Conservation (phyloP, 30 jellyfish, hydroid and myxozoan genomes). For the Catostylus mosaicus region DNA sequence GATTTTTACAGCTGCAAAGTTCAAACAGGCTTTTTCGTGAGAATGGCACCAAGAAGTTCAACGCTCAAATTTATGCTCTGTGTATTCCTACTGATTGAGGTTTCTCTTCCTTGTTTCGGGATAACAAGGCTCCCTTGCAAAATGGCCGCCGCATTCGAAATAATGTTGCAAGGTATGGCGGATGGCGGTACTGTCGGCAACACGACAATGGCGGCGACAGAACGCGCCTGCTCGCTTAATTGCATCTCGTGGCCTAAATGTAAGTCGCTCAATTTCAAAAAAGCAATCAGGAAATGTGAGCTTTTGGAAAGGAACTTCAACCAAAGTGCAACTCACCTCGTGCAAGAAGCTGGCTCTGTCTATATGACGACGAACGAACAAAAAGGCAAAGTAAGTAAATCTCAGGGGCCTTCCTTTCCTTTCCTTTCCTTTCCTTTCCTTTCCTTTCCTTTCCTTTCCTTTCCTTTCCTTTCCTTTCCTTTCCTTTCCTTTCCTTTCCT, state of each 20-base stretch:
- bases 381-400: not conserved
- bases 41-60: no score
- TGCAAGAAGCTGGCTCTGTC: not conserved
- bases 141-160: not conserved
- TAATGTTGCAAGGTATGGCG: not conserved
- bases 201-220: not conserved
- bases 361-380: conserved; percentile 9
- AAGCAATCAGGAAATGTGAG: not conserved
- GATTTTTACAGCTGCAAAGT: no score
- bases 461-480: no score
- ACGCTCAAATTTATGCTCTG: no score
- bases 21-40: no score
- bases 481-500: no score
- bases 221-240: not conserved
- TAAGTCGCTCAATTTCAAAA: conserved; percentile 12
- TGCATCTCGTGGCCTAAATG: conserved; percentile 13
- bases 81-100: no score
- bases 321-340: not conserved
- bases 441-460: no score
- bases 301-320: not conserved
- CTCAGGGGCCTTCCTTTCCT: not conserved
- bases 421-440: no score
- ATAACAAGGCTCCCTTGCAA: conserved; percentile 10
- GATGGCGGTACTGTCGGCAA: conserved; percentile 18
- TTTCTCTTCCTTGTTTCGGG: no score